Evolutionary conservation across 2,888 invertebrate genomes (phyloP).

Genomic region (Sabatieria punctata): DNA sequence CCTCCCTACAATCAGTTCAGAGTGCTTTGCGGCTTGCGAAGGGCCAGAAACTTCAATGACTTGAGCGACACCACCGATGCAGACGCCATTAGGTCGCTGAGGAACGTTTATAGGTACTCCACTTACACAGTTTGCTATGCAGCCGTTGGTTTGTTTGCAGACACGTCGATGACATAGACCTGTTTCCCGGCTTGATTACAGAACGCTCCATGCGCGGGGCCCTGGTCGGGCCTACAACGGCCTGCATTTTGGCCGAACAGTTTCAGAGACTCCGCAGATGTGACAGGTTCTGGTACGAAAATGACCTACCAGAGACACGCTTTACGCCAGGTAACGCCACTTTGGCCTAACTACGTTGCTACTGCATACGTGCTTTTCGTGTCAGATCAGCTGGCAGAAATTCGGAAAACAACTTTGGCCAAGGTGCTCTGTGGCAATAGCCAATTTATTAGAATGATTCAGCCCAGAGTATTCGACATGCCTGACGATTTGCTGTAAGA

Average conservation of each 20-base stretch:
- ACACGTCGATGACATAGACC: constrained; percentile 73
- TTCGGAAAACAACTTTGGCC: constrained; percentile 64
- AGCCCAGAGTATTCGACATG: constrained; percentile 70
- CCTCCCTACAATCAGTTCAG: constrained; percentile 52
- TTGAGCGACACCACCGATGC: constrained; percentile 51
- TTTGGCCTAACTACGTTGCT: no score
- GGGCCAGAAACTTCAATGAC: constrained; percentile 68
- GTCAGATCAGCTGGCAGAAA: constrained; percentile 52
- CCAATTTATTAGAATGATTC: constrained; percentile 64
- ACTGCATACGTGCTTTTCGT: no score
- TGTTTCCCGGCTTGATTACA: constrained; percentile 87
- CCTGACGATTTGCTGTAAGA: constrained; percentile 40
- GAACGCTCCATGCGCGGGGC: constrained; percentile 58
- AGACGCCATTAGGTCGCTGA: constrained; percentile 35
- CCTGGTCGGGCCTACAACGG: constrained; percentile 74
- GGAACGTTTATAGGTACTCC: constrained; percentile 5
- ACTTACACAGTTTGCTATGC: neutral
- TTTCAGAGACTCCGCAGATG: constrained; percentile 46
- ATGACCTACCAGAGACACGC: constrained; percentile 17
- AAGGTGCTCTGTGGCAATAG: constrained; percentile 75
- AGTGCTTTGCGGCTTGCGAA: constrained; percentile 57
- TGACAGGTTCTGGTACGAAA: constrained; percentile 76
- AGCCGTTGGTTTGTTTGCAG: neutral
- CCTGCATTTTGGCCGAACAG: constrained; percentile 80
- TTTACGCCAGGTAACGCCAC: constrained; percentile 24